Evolutionary conservation across 2,113 vertebrate genomes (phyloP).

Genomic region (Laterallus jamaicensis): DNA sequence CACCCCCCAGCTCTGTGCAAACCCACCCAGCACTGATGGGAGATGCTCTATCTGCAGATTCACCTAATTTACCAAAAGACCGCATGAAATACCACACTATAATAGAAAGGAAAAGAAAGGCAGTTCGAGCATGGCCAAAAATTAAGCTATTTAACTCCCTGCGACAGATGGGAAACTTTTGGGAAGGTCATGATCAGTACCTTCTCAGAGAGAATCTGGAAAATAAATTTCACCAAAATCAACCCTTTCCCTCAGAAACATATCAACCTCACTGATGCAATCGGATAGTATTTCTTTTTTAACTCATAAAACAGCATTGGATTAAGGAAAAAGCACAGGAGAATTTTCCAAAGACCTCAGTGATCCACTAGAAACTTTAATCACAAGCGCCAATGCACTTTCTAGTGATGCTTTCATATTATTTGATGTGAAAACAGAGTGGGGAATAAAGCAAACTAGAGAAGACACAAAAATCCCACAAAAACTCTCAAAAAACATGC

Average conservation of each 20-base stretch:
- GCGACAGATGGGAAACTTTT: fast-evolving
- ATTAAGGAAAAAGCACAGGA: background rate
- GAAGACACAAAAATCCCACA: background rate
- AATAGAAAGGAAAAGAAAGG: background rate
- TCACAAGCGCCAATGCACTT: background rate
- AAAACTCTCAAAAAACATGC: background rate
- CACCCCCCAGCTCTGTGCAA: fast-evolving
- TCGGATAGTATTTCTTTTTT: background rate
- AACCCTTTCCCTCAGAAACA: background rate
- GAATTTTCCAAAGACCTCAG: background rate
- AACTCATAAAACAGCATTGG: background rate
- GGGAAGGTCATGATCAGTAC: background rate
- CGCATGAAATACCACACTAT: background rate
- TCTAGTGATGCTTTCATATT: background rate
- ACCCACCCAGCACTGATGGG: background rate
- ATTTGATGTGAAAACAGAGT: background rate
- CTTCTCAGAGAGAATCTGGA: background rate
- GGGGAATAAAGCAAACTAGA: background rate
- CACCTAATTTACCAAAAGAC: background rate
- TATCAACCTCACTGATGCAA: background rate
- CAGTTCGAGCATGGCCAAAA: background rate
- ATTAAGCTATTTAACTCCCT: background rate
- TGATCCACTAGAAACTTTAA: background rate
- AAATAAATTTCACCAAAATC: background rate
- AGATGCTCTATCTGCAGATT: background rate